A percentile compares a stretch with the other conserved stretches of the same genome.
Evolutionary conservation across 2,797 vertebrate species (phyloP).

Genomic region (Rhinophrynus dorsalis): DNA sequence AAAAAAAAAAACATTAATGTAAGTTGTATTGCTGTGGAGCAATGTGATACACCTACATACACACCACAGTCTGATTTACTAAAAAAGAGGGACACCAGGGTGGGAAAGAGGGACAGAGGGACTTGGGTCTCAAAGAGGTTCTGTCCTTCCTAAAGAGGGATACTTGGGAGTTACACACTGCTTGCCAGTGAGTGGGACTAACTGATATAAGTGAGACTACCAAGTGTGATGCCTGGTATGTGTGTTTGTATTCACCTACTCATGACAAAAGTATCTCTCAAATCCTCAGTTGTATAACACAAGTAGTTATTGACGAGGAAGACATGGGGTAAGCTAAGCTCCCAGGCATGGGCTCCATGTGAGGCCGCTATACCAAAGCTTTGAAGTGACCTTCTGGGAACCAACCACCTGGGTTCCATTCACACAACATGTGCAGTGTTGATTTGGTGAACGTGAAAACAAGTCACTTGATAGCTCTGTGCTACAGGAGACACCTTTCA

Average conservation of each 20-base stretch:
- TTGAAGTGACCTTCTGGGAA: slow-evolving; percentile 39
- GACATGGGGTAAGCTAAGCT: slow-evolving; percentile 1
- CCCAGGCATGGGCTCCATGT: slow-evolving; percentile 28
- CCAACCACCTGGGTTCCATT: slow-evolving; percentile 40
- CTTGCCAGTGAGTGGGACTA: too few relatives aligned
- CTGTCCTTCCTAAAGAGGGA: too few relatives aligned
- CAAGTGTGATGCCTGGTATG: too few relatives aligned
- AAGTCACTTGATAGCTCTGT: slow-evolving; percentile 38
- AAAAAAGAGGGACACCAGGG: too few relatives aligned
- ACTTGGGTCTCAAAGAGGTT: too few relatives aligned
- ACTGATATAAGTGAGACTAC: too few relatives aligned
- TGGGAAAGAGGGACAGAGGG: too few relatives aligned
- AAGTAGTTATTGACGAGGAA: slow-evolving; percentile 27
- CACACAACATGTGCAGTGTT: slow-evolving; percentile 47
- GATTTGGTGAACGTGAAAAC: slow-evolving; percentile 36
- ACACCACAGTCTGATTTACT: too few relatives aligned
- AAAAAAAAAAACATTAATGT: too few relatives aligned
- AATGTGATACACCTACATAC: too few relatives aligned
- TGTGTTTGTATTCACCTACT: slow-evolving; percentile 11
- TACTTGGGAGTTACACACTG: too few relatives aligned
- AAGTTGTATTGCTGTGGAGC: too few relatives aligned
- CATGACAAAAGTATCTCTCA: neutral
- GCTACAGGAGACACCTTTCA: slow-evolving; percentile 5
- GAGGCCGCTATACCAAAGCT: slow-evolving; percentile 9
- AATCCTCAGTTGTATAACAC: slow-evolving; percentile 28